These are phyloP conservation scores for Rafetus swinhoei DNA, from an alignment of 2,113 vertebrate genomes.

Conservation along the genomic window DNA sequence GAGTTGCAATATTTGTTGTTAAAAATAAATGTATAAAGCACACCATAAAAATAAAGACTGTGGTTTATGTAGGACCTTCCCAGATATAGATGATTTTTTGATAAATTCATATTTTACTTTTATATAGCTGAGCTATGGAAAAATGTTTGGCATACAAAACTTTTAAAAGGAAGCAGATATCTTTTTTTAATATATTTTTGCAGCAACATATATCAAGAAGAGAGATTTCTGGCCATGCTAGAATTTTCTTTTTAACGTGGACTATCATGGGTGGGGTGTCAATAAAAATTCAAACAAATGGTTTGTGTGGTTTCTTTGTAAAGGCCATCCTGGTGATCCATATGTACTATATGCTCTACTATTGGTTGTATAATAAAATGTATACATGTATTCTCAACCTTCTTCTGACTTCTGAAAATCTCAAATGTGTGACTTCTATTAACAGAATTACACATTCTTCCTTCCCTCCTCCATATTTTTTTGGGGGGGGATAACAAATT, in stretches of 20 bases:
- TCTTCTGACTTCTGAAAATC: neutral
- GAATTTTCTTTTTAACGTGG: neutral
- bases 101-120: neutral
- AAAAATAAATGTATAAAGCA: neutral
- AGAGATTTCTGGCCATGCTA: neutral
- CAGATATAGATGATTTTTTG: neutral
- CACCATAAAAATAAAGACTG: neutral
- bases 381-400: constrained; percentile 11
- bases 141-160: neutral
- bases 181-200: neutral
- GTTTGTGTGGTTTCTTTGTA: neutral
- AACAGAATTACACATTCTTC: constrained; percentile 16
- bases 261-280: neutral
- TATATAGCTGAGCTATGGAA: neutral
- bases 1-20: neutral
- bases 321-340: constrained; percentile 22
- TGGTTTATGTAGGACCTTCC: neutral
- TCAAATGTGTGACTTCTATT: constrained; percentile 1
- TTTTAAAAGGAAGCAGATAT: neutral
- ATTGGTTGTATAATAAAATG: neutral
- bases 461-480: neutral
- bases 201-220: neutral
- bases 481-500: neutral
- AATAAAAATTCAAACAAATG: neutral
- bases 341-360: neutral